phyloP scores from a whole-genome alignment of 2,113 vertebrate species.

The Euleptes europaea region DNA sequence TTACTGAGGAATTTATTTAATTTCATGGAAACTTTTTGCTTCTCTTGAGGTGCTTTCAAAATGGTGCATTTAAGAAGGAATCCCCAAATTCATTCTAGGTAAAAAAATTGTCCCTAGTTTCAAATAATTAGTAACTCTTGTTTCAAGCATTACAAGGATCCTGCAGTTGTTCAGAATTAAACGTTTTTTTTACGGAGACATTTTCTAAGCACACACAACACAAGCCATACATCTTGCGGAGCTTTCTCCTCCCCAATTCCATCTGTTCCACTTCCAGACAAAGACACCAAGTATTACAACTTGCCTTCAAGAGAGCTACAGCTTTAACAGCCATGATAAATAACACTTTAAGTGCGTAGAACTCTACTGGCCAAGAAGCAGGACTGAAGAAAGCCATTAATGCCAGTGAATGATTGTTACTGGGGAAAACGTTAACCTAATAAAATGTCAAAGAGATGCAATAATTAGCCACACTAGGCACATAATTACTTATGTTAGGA shows the following conservation, averaged over 20 bases:
- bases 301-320: slow-evolving; percentile 31
- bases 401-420: slow-evolving; percentile 46
- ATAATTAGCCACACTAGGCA: slow-evolving; percentile 20
- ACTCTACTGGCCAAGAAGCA: slow-evolving; percentile 10
- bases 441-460: slow-evolving; percentile 52
- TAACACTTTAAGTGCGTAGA: background rate
- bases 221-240: background rate
- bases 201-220: background rate
- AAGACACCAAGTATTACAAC: slow-evolving; percentile 27
- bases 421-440: slow-evolving; percentile 54
- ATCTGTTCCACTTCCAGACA: background rate
- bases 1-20: background rate
- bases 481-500: slow-evolving; percentile 22
- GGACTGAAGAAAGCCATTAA: slow-evolving; percentile 58
- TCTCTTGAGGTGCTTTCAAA: background rate
- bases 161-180: background rate
- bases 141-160: background rate
- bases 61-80: background rate
- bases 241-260: background rate
- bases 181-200: background rate
- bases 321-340: slow-evolving; percentile 47
- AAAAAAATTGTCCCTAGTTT: too few relatives aligned
- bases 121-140: background rate
- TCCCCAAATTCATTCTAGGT: background rate
- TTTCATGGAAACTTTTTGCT: background rate